Base-by-base conservation (phyloP, 2,888 invertebrate genomes). In the Apocheima hispidaria region DNA sequence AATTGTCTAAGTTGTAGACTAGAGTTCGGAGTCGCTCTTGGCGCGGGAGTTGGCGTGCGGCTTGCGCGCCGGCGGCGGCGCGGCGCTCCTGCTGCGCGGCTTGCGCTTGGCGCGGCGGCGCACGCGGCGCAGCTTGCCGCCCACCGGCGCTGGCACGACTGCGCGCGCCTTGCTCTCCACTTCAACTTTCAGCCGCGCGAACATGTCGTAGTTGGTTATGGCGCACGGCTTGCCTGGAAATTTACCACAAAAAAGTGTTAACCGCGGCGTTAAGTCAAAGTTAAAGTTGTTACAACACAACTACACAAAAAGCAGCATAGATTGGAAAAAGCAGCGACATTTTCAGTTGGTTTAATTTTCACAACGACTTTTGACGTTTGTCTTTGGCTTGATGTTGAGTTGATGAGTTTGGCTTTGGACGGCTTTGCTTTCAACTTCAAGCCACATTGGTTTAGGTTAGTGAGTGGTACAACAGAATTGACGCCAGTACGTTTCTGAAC, bases 151-250 rank as follows among this genome's bases (percentile, higher is more conserved):
- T 5, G 82, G 83, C 41, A 82, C 75, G 16, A 82, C 83, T 56
- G 81, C 69, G 48, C 89, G 78, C 54, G 83, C 66, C 81, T 92
- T 93, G 33, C 87, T 84, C 73, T 92, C 90, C 66, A 88, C 81
- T 70, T 87, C 90, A 61, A 90, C 82, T 79, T 89, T 90, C 38
- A 90, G 74, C 43, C 93, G 88, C 4, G 92, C 87, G 70, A 93
- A 92, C 88, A 90, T 92, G 67, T 93, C 93, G 72, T 92, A 90
- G 76, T 93, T 93, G 6, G 91, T 91, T 65, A 93, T 92, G 4
- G 74, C 79, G 73, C 93, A 93, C 86, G 90, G 88, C 81, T 90
- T 93, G 62, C 93, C 93, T 93, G 63, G 1, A 69, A 63, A 35
- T 26, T 6, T 12, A n/a, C 0, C 1, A 41, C 5, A 9, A 16